phyloP scores from a whole-genome alignment of 2,113 vertebrate genomes.

The Aspiorhynchus laticeps region DNA sequence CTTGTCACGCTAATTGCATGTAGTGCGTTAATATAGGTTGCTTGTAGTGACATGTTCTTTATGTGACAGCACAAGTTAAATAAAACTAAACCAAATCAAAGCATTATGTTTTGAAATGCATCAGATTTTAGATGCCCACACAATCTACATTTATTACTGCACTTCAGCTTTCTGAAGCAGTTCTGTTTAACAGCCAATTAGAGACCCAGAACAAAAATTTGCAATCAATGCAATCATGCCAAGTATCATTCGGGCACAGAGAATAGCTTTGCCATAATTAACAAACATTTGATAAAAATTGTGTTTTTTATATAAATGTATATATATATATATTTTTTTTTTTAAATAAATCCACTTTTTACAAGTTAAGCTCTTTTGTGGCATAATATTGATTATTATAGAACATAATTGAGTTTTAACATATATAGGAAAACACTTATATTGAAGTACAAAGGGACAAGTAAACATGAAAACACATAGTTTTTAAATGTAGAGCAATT shows the following conservation, averaged over 20 bases:
- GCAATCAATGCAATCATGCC: conserved; percentile 54
- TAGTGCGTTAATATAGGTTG: background rate
- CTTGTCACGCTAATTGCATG: background rate
- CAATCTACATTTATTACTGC: conserved; percentile 44
- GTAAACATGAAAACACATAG: background rate
- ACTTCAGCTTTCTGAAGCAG: conserved; percentile 43
- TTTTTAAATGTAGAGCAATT: background rate
- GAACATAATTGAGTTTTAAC: background rate
- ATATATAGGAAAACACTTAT: background rate
- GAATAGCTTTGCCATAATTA: conserved; percentile 7
- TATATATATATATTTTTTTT: conserved; percentile 11
- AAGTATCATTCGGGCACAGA: conserved; percentile 50
- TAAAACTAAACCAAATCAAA: background rate
- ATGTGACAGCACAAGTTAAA: background rate
- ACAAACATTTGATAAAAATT: conserved; percentile 27
- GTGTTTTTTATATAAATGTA: background rate
- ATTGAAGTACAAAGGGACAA: background rate
- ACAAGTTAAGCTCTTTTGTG: background rate
- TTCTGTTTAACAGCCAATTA: conserved; percentile 55
- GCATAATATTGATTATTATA: background rate
- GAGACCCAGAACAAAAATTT: conserved; percentile 38
- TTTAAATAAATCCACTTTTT: background rate
- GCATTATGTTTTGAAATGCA: background rate
- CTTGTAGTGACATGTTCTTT: background rate
- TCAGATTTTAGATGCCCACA: conserved; percentile 24